A percentile compares a stretch with the other conserved stretches of the same genome.
phyloP scores from a whole-genome alignment of 2,888 invertebrate species.

The Mylabris sibirica region DNA sequence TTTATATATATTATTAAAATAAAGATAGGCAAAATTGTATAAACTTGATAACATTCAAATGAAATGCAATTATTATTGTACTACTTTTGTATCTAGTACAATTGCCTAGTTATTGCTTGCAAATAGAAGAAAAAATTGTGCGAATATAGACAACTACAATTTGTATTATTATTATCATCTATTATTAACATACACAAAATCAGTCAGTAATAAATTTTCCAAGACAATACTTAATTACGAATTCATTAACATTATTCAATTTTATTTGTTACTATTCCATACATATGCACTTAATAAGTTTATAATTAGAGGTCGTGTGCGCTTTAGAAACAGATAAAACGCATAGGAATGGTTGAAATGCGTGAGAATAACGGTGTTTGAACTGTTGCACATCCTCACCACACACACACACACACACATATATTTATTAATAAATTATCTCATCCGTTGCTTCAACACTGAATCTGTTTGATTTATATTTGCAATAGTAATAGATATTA shows the following conservation, averaged over 20 bases:
- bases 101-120: neutral
- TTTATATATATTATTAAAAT: neutral
- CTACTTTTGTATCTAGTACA: slow-evolving; percentile 9
- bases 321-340: slow-evolving; percentile 6
- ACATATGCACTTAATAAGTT: slow-evolving; percentile 3
- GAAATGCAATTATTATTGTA: slow-evolving; percentile 13
- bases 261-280: slow-evolving; percentile 15
- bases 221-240: slow-evolving; percentile 36
- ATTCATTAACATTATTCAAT: slow-evolving; percentile 26
- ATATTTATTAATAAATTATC: slow-evolving; percentile 5
- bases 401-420: too few relatives aligned
- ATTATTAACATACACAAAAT: neutral
- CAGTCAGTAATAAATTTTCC: slow-evolving; percentile 25
- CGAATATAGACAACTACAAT: neutral
- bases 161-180: neutral
- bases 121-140: neutral
- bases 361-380: slow-evolving; percentile 25
- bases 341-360: slow-evolving; percentile 8
- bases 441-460: neutral
- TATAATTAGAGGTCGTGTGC: slow-evolving; percentile 11
- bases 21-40: neutral
- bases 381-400: slow-evolving; percentile 28
- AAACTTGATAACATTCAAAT: neutral
- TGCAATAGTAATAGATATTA: neutral
- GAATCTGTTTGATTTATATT: slow-evolving; percentile 3